Conservation (phyloP, 2,888 invertebrate species). For the Ophonus ardosiacus region DNA sequence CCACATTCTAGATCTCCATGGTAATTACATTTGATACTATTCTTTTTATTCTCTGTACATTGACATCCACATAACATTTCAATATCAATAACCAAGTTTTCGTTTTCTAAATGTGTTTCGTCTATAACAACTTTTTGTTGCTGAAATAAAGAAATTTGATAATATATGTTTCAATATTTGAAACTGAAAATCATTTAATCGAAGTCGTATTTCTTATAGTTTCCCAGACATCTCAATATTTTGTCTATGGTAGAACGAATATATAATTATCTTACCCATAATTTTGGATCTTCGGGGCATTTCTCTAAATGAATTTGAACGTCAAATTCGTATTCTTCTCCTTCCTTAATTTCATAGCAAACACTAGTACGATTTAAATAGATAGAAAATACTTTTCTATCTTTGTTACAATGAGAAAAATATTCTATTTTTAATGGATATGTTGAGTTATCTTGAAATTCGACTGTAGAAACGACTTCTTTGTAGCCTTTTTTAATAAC, state of each 20-base stretch:
- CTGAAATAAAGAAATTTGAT: conserved; percentile 68
- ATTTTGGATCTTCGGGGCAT: conserved; percentile 78
- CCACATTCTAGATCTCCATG: conserved; percentile 82
- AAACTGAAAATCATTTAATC: not conserved
- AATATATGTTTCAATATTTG: not conserved
- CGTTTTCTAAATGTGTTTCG: conserved; percentile 87
- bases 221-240: too few relatives aligned
- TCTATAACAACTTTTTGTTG: conserved; percentile 81
- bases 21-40: conserved; percentile 74
- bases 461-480: conserved; percentile 83
- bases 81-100: conserved; percentile 83
- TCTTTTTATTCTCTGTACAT: conserved; percentile 76
- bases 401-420: conserved; percentile 82
- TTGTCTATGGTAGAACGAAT: too few relatives aligned
- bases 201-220: too few relatives aligned
- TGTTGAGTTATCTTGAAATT: conserved; percentile 80
- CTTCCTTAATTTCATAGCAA: conserved; percentile 81
- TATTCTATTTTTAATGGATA: conserved; percentile 83
- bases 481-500: conserved; percentile 89
- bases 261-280: conserved; percentile 72
- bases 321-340: conserved; percentile 81
- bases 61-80: conserved; percentile 87
- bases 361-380: conserved; percentile 76
- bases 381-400: conserved; percentile 66
- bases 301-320: conserved; percentile 80